These are phyloP conservation scores for Chlamydotis undulata DNA, from an alignment of 2,113 vertebrate species.

Conservation along the genomic window DNA sequence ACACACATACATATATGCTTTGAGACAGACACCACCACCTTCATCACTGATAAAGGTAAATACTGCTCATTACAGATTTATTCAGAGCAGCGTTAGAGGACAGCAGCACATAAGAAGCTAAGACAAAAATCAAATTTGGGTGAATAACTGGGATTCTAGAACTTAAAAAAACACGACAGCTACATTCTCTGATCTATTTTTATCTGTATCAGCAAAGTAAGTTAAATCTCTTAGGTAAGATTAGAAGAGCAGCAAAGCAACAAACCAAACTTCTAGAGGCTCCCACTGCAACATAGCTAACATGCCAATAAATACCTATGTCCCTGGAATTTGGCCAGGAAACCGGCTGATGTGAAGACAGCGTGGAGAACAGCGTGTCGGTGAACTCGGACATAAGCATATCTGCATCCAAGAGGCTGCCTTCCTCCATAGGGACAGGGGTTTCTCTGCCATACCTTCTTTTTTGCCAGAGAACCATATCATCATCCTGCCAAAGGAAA, in stretches of 20 bases:
- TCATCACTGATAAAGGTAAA: not conserved
- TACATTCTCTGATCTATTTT: not conserved
- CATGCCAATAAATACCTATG: slow-evolving; percentile 80
- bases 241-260: not conserved
- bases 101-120: not conserved
- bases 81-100: not conserved
- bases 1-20: not conserved
- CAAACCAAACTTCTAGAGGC: not conserved
- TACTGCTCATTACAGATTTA: not conserved
- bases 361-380: slow-evolving; percentile 94
- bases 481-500: slow-evolving; percentile 86
- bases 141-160: not conserved
- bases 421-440: slow-evolving; percentile 94
- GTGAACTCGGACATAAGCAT: slow-evolving; percentile 96
- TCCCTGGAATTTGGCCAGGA: slow-evolving; percentile 93
- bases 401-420: slow-evolving; percentile 90
- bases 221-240: not conserved
- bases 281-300: not conserved
- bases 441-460: slow-evolving; percentile 80
- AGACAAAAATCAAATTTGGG: not conserved
- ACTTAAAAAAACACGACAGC: not conserved
- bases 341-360: slow-evolving; percentile 90
- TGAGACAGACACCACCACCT: not conserved
- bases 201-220: not conserved
- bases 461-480: slow-evolving; percentile 77